phyloP scores from a whole-genome alignment of 2,888 invertebrate genomes.

The Smittia aterrima region DNA sequence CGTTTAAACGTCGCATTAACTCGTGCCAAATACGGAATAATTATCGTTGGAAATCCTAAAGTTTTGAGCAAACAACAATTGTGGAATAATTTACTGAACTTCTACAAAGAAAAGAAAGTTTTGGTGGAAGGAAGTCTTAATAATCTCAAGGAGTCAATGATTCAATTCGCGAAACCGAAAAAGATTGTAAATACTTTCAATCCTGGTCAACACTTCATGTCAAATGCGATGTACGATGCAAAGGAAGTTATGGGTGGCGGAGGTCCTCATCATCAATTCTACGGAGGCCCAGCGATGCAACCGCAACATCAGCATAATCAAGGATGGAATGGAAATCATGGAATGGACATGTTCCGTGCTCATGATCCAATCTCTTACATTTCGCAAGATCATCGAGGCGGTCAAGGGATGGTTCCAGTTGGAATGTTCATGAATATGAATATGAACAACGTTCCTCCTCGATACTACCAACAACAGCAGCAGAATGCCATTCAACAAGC shows the following conservation, averaged over 20 bases:
- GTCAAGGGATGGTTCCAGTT: slow-evolving; percentile 81
- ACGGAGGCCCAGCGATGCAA: slow-evolving; percentile 6
- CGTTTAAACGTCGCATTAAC: slow-evolving; percentile 97
- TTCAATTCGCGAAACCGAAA: slow-evolving; percentile 96
- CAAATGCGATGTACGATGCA: slow-evolving; percentile 94
- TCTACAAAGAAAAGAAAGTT: slow-evolving; percentile 96
- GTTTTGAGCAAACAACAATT: slow-evolving; percentile 96
- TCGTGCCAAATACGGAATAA: slow-evolving; percentile 94
- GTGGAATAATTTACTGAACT: slow-evolving; percentile 96
- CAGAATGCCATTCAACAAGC: slow-evolving; percentile 55
- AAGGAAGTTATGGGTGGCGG: slow-evolving; percentile 80
- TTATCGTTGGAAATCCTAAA: slow-evolving; percentile 98
- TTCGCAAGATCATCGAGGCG: slow-evolving; percentile 75
- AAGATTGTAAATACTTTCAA: slow-evolving; percentile 91
- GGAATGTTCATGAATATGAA: slow-evolving; percentile 94
- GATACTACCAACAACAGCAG: slow-evolving; percentile 71
- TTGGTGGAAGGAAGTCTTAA: slow-evolving; percentile 96
- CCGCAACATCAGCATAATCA: not conserved
- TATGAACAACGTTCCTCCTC: slow-evolving; percentile 69
- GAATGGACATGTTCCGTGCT: slow-evolving; percentile 65
- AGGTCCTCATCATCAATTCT: slow-evolving; percentile 15
- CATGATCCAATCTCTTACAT: slow-evolving; percentile 92
- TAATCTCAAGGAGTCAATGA: slow-evolving; percentile 93
- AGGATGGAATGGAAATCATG: slow-evolving; percentile 46
- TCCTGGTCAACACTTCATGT: slow-evolving; percentile 97